These are phyloP conservation scores for Callithrix jacchus DNA, from an alignment of 2,113 vertebrate genomes.

Conservation along the genomic window DNA sequence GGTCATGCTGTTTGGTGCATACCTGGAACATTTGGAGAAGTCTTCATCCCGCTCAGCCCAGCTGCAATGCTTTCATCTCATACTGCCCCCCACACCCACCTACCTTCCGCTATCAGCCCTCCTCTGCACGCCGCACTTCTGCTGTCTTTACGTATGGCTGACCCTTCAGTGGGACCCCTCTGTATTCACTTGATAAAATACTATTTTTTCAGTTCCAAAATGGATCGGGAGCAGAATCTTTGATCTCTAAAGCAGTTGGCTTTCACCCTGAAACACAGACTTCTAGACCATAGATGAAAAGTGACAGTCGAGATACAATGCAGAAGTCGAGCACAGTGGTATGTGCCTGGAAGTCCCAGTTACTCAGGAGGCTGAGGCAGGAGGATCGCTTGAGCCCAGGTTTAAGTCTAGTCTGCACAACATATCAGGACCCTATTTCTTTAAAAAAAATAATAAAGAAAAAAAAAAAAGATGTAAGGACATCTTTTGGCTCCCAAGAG, in stretches of 20 bases:
- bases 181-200: neutral
- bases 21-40: neutral
- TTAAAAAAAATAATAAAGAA: neutral
- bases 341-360: neutral
- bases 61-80: neutral
- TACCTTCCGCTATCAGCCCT: neutral
- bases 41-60: neutral
- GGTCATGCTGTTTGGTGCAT: neutral
- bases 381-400: neutral
- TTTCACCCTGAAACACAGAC: neutral
- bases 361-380: neutral
- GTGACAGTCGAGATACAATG: too few species aligned
- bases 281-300: neutral
- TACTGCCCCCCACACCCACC: neutral
- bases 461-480: neutral
- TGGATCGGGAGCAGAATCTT: neutral
- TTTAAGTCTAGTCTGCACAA: neutral
- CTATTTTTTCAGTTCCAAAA: neutral
- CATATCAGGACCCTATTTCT: neutral
- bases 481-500: neutral
- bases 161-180: neutral
- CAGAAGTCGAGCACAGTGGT: neutral
- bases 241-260: neutral
- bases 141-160: neutral
- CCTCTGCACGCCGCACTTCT: neutral